phyloP scores from a whole-genome alignment of 2,888 invertebrate species.

The Diaperis boleti region DNA sequence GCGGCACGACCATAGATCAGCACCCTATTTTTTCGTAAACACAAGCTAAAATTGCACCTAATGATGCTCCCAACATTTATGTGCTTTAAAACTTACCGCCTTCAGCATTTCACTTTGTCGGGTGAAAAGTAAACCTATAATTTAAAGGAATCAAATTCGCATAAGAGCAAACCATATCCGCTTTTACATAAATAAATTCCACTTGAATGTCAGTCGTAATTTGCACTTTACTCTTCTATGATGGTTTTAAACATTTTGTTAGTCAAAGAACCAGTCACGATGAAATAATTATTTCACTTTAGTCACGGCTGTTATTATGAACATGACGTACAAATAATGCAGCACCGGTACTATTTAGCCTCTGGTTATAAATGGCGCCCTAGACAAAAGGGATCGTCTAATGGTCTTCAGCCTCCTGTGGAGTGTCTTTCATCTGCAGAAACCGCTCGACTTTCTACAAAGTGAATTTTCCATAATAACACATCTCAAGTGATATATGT shows the following conservation, averaged over 20 bases:
- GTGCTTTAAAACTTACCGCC: conserved; percentile 13
- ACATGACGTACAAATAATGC: conserved; percentile 40
- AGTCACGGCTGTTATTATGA: conserved; percentile 42
- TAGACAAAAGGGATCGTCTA: conserved; percentile 43
- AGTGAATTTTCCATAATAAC: conserved; percentile 30
- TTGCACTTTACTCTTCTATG: background rate
- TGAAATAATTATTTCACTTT: conserved; percentile 42
- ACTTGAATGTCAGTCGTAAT: background rate
- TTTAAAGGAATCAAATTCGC: conserved; percentile 5
- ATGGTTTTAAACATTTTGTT: conserved; percentile 3
- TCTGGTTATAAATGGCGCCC: conserved; percentile 48
- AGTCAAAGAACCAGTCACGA: conserved; percentile 30
- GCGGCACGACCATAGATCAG: conserved; percentile 49
- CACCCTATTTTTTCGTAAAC: conserved; percentile 45
- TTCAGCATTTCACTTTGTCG: background rate
- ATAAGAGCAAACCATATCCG: background rate
- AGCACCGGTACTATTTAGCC: conserved; percentile 42
- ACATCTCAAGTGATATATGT: conserved; percentile 17
- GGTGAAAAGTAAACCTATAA: conserved; percentile 1
- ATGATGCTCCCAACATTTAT: conserved; percentile 44
- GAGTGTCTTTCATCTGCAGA: conserved; percentile 44
- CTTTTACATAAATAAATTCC: background rate
- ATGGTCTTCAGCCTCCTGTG: conserved; percentile 47
- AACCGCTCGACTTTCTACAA: conserved; percentile 37
- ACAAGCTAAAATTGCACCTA: conserved; percentile 49